Conservation (phyloP, 2,113 vertebrate species). For the Smithornis capensis region DNA sequence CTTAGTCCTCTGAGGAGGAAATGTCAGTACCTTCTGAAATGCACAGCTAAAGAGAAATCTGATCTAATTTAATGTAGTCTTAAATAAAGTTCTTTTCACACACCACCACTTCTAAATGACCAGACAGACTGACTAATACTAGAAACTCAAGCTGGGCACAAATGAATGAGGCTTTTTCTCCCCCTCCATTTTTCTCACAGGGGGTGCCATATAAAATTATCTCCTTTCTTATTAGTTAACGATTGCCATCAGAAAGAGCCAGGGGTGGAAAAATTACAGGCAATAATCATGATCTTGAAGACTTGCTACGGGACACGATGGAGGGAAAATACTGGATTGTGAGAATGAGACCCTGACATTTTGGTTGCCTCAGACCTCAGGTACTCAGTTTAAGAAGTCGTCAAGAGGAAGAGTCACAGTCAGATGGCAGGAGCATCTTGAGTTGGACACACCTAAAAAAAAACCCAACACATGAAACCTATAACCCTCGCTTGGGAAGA, state of each 20-base stretch:
- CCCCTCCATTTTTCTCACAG: background rate
- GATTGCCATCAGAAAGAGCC: background rate
- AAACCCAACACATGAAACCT: rapidly evolving
- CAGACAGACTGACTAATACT: background rate
- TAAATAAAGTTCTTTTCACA: conserved; percentile 6
- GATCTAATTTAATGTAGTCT: background rate
- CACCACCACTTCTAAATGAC: background rate
- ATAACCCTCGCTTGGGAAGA: rapidly evolving
- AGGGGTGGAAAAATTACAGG: background rate
- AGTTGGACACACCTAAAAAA: background rate
- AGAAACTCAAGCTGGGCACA: conserved; percentile 16
- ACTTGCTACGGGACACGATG: background rate
- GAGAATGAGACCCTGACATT: background rate
- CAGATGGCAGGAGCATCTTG: background rate
- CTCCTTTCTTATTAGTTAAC: conserved; percentile 50
- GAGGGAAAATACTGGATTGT: background rate
- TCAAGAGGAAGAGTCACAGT: background rate
- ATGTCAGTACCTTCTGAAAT: background rate
- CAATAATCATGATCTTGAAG: conserved; percentile 8
- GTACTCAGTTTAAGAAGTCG: background rate
- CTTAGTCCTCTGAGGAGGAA: background rate
- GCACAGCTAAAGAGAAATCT: background rate
- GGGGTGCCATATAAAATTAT: conserved; percentile 10
- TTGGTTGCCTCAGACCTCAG: background rate
- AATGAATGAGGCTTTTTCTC: background rate